Conservation (phyloP, 2,888 invertebrate species). For the Caenorhabditis becei region DNA sequence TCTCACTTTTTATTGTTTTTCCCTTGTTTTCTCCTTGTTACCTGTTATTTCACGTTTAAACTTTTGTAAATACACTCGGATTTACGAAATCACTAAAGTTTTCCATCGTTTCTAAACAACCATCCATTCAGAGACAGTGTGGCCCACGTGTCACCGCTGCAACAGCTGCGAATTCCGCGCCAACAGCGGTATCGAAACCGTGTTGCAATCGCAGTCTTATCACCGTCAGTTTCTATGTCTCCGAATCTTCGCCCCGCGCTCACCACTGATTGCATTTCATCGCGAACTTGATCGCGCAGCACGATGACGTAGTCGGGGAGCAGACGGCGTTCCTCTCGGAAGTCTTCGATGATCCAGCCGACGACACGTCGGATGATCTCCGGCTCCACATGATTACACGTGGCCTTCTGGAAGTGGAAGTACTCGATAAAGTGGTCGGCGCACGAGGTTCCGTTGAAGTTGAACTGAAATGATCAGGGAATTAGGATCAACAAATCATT, state of each 20-base stretch:
- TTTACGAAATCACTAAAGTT: constrained; percentile 14
- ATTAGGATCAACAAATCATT: neutral
- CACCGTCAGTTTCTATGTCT: neutral
- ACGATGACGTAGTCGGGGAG: constrained; percentile 46
- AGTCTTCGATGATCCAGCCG: constrained; percentile 45
- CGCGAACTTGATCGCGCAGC: constrained; percentile 47
- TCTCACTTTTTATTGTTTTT: constrained; percentile 31
- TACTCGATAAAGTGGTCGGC: constrained; percentile 53
- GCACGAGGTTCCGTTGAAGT: constrained; percentile 48
- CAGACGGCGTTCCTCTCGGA: constrained; percentile 18
- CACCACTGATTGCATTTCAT: constrained; percentile 29
- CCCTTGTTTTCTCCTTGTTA: constrained; percentile 36
- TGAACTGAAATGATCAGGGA: constrained; percentile 32
- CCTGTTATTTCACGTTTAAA: constrained; percentile 24
- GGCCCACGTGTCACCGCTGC: neutral
- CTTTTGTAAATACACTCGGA: constrained; percentile 54
- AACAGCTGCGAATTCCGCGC: constrained; percentile 4
- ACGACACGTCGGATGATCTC: constrained; percentile 27
- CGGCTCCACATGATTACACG: constrained; percentile 19
- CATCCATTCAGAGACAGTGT: neutral
- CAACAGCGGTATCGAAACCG: neutral
- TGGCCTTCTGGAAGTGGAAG: constrained; percentile 51
- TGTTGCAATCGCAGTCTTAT: constrained; percentile 4
- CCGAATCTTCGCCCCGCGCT: neutral
- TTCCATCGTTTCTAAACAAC: neutral